phyloP scores from a whole-genome alignment of 2,113 vertebrate species.

The Leptosomus discolor region DNA sequence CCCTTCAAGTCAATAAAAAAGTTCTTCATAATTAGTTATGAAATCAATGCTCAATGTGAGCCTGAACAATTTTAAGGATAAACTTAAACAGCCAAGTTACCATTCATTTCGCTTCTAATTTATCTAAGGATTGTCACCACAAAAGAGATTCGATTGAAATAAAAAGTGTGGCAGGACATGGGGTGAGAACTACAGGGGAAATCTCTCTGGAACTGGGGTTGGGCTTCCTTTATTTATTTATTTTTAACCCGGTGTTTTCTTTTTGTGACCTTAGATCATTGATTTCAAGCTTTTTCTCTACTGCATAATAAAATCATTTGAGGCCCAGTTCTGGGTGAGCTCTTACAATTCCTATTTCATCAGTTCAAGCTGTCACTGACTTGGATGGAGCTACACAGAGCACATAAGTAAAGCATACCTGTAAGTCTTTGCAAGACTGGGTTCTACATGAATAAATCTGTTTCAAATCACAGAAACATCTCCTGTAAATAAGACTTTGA shows the following conservation, averaged over 20 bases:
- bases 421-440: not conserved
- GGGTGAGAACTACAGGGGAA: not conserved
- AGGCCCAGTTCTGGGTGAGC: not conserved
- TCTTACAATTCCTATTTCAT: not conserved
- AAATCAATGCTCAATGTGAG: not conserved
- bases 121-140: not conserved
- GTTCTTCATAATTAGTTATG: not conserved
- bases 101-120: not conserved
- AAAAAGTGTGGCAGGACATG: not conserved
- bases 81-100: not conserved
- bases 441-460: not conserved
- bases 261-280: not conserved
- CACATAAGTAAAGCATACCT: not conserved
- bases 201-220: not conserved
- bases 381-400: not conserved
- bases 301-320: not conserved
- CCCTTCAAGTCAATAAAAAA: not conserved
- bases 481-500: not conserved
- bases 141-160: not conserved
- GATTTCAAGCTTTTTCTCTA: not conserved
- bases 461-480: not conserved
- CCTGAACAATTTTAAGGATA: not conserved
- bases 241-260: not conserved
- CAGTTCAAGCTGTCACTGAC: not conserved
- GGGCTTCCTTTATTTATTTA: not conserved